Conservation (phyloP, 2,888 invertebrate species). For the Drosophila neonasuta region DNA sequence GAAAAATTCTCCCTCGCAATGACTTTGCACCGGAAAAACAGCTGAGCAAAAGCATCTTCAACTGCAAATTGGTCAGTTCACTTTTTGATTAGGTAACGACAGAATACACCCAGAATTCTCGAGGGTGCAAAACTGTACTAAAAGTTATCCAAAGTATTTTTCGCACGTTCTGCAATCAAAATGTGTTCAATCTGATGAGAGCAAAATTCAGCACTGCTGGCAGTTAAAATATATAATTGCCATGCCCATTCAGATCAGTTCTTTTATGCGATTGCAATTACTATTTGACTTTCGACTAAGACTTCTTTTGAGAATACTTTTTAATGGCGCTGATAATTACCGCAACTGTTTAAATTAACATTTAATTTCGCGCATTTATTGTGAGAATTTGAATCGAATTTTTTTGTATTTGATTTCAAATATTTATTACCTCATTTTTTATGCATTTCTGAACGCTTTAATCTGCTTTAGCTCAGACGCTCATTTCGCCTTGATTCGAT, state of each 20-base stretch:
- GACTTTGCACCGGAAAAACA: slow-evolving; percentile 33
- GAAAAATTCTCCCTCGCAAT: slow-evolving; percentile 24
- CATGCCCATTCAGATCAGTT: background rate
- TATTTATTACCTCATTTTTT: slow-evolving; percentile 58
- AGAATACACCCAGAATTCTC: slow-evolving; percentile 18
- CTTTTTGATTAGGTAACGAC: slow-evolving; percentile 23
- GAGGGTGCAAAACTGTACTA: slow-evolving; percentile 8
- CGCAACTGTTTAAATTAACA: background rate
- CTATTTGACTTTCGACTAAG: background rate
- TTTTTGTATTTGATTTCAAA: slow-evolving; percentile 47
- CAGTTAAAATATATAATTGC: background rate
- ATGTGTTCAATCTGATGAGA: background rate
- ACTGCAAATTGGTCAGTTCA: background rate
- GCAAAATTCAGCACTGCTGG: slow-evolving; percentile 2
- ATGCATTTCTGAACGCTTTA: slow-evolving; percentile 34
- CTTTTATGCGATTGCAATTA: background rate
- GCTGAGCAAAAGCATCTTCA: background rate
- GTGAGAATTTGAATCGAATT: background rate
- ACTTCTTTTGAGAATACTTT: slow-evolving; percentile 11
- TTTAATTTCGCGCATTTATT: background rate
- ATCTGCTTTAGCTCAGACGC: slow-evolving; percentile 16
- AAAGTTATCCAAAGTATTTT: slow-evolving; percentile 10
- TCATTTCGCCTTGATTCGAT: slow-evolving; percentile 12
- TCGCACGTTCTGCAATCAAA: slow-evolving; percentile 2
- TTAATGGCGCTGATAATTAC: background rate